These are phyloP conservation scores for Ondatra zibethicus DNA, from an alignment of 2,113 vertebrate species.

Conservation along the genomic window DNA sequence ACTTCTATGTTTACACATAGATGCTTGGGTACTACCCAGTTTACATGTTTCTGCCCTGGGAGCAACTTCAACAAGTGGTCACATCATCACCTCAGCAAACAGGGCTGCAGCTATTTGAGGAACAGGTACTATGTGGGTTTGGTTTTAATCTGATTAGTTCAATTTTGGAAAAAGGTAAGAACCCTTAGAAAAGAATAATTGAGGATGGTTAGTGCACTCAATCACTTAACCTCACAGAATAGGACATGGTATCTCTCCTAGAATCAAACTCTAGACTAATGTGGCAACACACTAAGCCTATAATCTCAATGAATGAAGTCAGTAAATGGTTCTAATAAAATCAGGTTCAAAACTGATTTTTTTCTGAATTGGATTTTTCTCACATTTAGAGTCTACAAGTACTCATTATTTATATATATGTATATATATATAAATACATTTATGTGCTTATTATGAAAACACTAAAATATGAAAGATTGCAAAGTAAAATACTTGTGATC, in stretches of 20 bases:
- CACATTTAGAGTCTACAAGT: background rate
- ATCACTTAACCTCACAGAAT: background rate
- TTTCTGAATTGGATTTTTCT: background rate
- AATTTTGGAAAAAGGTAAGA: background rate
- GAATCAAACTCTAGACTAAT: background rate
- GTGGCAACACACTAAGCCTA: background rate
- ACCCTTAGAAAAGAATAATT: background rate
- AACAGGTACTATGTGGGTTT: slow-evolving; percentile 60
- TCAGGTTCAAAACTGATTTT: background rate
- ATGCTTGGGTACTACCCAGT: slow-evolving; percentile 60
- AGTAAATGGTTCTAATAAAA: background rate
- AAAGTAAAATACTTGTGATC: background rate
- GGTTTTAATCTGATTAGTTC: background rate
- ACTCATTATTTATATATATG: background rate
- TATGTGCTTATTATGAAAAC: background rate
- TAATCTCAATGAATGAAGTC: background rate
- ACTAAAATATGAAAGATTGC: background rate
- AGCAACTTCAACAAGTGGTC: slow-evolving; percentile 36
- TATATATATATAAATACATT: background rate
- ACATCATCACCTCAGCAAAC: slow-evolving; percentile 33
- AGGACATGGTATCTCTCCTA: background rate
- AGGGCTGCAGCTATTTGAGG: slow-evolving; percentile 55
- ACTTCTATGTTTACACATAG: slow-evolving; percentile 44
- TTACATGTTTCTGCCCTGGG: slow-evolving; percentile 69
- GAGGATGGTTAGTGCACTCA: background rate